Evolutionary conservation across 2,113 vertebrate genomes (phyloP), one percentile per base, ranked within the genome.

Genomic region (Cebidichthys violaceus): DNA sequence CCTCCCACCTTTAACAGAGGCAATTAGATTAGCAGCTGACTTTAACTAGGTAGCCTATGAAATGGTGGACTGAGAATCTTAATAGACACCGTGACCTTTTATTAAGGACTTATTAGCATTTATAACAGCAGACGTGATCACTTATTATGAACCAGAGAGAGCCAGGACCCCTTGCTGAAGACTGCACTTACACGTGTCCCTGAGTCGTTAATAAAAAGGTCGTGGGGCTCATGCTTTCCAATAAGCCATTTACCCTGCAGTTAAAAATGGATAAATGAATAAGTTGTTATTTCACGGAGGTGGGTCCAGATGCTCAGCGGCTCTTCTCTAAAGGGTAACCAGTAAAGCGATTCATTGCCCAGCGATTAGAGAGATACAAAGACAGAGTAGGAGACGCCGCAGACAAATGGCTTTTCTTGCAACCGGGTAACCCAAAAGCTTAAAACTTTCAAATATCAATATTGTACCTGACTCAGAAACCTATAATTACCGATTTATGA

Each of bases 131-230:
- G 14, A 68, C 74, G 45, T 66, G 64, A 70, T 29, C 55, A 67
- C 59, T 73, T 45, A 69, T 85, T 83, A 72, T 77, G 68, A 83
- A 43, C 59, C 54, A 22, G 71, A 62, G 78, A 69, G 57, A 70
- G 83, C 73, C 71, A 0, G 47, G 70, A 66, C 78, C 83, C 72
- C 65, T 77, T 54, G 76, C 82, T 60, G 81, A 76, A 83, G 74
- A 68, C 79, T 31, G 69, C 69, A 45, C 76, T 87, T 81, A 57
- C 27, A 87, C 67, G 43, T 75, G 81, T 86, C 69, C 55, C 70
- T 67, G 77, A 84, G 75, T 90, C 76, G 77, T 90, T 86, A 86
- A 86, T 89, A 82, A 88, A 57, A 84, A 88, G 82, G 75, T 81
- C 65, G 70, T 27, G 60, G 62, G 54, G 41, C 72, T 76, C 65